A percentile compares a stretch with the other conserved stretches of the same genome.
These are phyloP conservation scores for Pantelozetes paolii DNA, from an alignment of 2,888 invertebrate genomes.

Conservation along the genomic window DNA sequence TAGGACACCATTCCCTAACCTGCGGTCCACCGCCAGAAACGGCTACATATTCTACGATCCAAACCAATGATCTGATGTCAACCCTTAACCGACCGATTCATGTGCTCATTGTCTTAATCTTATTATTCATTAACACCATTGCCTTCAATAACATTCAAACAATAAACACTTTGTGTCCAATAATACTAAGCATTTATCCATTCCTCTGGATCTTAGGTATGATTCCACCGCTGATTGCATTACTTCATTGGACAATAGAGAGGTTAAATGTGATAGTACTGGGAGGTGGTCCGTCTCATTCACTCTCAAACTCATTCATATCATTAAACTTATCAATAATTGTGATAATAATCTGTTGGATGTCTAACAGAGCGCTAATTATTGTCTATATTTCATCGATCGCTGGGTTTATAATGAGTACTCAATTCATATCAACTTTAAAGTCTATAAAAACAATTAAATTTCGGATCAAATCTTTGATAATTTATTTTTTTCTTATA, in stretches of 20 bases:
- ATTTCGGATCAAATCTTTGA: too few relatives aligned
- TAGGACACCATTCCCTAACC: slow-evolving; percentile 32
- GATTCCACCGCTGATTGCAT: slow-evolving; percentile 25
- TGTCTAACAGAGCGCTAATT: background rate
- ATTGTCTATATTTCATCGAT: background rate
- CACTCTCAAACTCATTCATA: background rate
- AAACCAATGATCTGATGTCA: slow-evolving; percentile 10
- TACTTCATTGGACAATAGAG: slow-evolving; percentile 6
- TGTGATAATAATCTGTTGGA: slow-evolving; percentile 20
- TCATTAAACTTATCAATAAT: background rate
- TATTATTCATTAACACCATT: background rate
- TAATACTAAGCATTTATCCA: slow-evolving; percentile 16
- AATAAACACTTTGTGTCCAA: background rate
- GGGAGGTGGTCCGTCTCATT: slow-evolving; percentile 24
- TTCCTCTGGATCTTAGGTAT: slow-evolving; percentile 39
- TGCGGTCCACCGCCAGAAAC: slow-evolving; percentile 38
- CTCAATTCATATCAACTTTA: background rate
- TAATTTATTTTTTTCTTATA: too few relatives aligned
- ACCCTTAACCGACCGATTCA: slow-evolving; percentile 34
- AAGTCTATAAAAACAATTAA: slow-evolving; percentile 14
- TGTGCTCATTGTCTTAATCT: slow-evolving; percentile 3
- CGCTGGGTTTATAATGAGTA: slow-evolving; percentile 28
- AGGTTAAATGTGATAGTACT: slow-evolving; percentile 18
- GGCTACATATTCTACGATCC: slow-evolving; percentile 34
- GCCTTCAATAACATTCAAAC: background rate